Conservation (phyloP, 2,113 vertebrate genomes). For the Hydrochoerus hydrochaeris region DNA sequence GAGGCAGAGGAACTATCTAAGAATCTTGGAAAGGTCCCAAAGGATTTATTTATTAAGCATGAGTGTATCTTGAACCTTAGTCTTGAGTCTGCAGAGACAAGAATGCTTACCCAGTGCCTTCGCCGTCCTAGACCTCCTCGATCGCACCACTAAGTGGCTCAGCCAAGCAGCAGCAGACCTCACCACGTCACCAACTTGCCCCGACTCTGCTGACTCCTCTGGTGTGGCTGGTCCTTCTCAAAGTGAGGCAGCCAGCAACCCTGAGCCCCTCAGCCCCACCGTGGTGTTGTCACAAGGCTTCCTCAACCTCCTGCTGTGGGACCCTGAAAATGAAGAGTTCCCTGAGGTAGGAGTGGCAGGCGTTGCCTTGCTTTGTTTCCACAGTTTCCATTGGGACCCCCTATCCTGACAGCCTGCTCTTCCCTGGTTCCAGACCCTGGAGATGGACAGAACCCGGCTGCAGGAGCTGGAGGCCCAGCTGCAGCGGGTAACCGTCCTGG, state of each 20-base stretch:
- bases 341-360: constrained; percentile 84
- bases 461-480: constrained; percentile 81
- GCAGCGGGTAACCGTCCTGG: constrained; percentile 81
- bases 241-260: background rate
- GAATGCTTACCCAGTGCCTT: rapidly evolving
- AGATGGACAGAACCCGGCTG: constrained; percentile 84
- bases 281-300: constrained; percentile 85
- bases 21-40: background rate
- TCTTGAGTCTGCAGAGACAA: background rate
- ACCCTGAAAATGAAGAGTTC: constrained; percentile 84
- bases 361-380: rapidly evolving
- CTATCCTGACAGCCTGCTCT: background rate
- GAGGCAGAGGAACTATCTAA: background rate
- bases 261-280: constrained; percentile 62
- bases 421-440: constrained; percentile 79
- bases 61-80: background rate
- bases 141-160: constrained; percentile 84
- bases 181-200: rapidly evolving
- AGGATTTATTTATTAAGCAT: background rate
- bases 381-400: rapidly evolving
- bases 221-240: background rate
- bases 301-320: constrained; percentile 87
- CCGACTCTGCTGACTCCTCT: background rate
- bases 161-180: constrained; percentile 80
- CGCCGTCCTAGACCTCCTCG: constrained; percentile 80